These are phyloP conservation scores for Drosophila austrosaltans DNA, from an alignment of 2,888 invertebrate species.

Conservation along the genomic window DNA sequence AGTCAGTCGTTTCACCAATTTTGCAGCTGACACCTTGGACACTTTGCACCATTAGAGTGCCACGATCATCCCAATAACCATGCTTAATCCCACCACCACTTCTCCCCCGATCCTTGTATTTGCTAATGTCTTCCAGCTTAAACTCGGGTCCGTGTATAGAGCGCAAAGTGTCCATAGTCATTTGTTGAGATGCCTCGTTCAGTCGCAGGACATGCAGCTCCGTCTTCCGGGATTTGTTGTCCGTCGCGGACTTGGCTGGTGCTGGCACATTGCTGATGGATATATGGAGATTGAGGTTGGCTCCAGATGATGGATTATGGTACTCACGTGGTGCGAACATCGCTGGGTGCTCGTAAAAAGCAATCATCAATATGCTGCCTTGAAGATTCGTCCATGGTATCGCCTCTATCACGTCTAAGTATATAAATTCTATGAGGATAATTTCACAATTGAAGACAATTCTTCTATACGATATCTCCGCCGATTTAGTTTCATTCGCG, in stretches of 20 bases:
- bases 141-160: conserved; percentile 90
- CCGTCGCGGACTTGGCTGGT: conserved; percentile 82
- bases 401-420: not conserved
- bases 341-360: conserved; percentile 86
- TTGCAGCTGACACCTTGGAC: conserved; percentile 74
- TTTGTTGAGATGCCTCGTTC: conserved; percentile 88
- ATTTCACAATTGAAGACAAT: conserved; percentile 24
- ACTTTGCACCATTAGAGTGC: conserved; percentile 88
- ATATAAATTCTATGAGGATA: conserved; percentile 17
- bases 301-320: not conserved
- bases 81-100: conserved; percentile 87
- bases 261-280: conserved; percentile 80
- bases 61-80: conserved; percentile 91
- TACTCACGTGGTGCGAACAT: conserved; percentile 85
- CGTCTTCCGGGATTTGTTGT: conserved; percentile 86
- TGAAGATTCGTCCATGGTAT: conserved; percentile 85
- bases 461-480: not conserved
- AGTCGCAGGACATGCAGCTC: conserved; percentile 90
- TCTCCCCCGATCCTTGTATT: conserved; percentile 87
- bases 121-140: conserved; percentile 85
- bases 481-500: too few species aligned
- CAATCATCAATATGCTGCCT: conserved; percentile 87
- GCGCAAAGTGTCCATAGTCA: conserved; percentile 89
- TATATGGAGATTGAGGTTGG: not conserved
- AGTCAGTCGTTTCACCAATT: conserved; percentile 22